Evolutionary conservation across 2,888 invertebrate species (phyloP), one percentile per base, ranked within the genome.

Genomic region (Clostera curtula): DNA sequence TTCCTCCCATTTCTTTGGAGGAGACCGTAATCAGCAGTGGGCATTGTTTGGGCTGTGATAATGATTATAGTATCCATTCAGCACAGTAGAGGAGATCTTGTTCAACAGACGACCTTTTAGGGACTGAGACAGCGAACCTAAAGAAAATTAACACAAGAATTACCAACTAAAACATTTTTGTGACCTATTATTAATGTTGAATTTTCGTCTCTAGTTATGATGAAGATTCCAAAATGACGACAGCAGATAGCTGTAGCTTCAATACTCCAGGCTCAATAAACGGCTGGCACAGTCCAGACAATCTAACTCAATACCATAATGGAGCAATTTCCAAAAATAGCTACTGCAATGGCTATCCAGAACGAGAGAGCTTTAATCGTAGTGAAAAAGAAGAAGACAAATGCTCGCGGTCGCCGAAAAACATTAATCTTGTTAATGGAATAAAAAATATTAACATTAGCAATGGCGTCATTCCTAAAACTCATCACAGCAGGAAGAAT

Each of bases 221-320:
- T 19, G 86, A 85, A 29, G 86, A 86, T 53, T 85, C 86, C 8
- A 88, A 88, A 58, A 79, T 83, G 80, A 86, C 87, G n/a, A 79
- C 85, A 12, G 85, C 87, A 29, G 88, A 88, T 44, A 87, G 85
- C 46, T 84, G 86, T 38, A 87, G 86, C 31, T 79, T 74, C 58
- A 77, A 77, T 46, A 79, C 85, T 1, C 86, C 86, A 7, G 82
- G 83, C 9, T 85, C 85, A 33, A 67, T 86, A 27, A 88, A 87
- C 43, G 87, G 87, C 6, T 87, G 87, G 87, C 80, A 86, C 47
- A 85, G 83, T 29, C 85, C 86, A 4, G 76, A 83, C 19, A 68
- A 66, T 20, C 56, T 70, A 2, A 53, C 73, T 3, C 74, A 79
- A 6, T 73, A 70, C 38, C 77, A 77, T 40, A 84, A 82, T 28